Percentiles rank a stretch among this genome's conserved stretches.
These are phyloP conservation scores for Caranx melampygus DNA, from an alignment of 2,113 vertebrate genomes.

Conservation along the genomic window DNA sequence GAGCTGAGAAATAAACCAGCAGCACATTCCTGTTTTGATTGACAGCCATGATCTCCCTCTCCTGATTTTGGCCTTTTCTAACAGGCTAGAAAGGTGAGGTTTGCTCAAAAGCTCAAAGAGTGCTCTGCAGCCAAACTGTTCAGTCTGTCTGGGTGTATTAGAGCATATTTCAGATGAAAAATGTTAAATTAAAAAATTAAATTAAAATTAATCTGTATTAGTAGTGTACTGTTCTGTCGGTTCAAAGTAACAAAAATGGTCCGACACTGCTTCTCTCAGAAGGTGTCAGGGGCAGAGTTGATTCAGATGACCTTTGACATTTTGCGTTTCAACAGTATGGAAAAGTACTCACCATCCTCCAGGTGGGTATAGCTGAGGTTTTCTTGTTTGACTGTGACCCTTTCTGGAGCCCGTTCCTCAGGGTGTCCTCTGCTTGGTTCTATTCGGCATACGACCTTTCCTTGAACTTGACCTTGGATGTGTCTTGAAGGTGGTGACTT, in stretches of 20 bases:
- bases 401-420: conserved; percentile 70
- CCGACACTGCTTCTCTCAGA: not conserved
- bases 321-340: not conserved
- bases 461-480: conserved; percentile 41
- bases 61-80: not conserved
- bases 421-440: conserved; percentile 44
- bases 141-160: not conserved
- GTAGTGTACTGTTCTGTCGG: too few species aligned
- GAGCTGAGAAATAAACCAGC: too few species aligned
- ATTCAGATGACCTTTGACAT: not conserved
- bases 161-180: not conserved
- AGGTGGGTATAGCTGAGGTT: conserved; percentile 92
- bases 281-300: not conserved
- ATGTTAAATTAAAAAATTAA: too few species aligned
- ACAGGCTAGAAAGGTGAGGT: not conserved
- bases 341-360: conserved; percentile 89
- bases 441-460: conserved; percentile 9
- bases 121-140: not conserved
- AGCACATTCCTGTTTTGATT: not conserved
- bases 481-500: conserved; percentile 82
- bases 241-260: not conserved
- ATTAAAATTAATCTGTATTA: too few species aligned
- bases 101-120: not conserved
- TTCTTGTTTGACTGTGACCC: conserved; percentile 92
- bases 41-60: not conserved